A percentile compares a stretch with the other conserved stretches of the same genome.
phyloP scores from a whole-genome alignment of 2,797 vertebrate species.

The Loris lydekkerianus region DNA sequence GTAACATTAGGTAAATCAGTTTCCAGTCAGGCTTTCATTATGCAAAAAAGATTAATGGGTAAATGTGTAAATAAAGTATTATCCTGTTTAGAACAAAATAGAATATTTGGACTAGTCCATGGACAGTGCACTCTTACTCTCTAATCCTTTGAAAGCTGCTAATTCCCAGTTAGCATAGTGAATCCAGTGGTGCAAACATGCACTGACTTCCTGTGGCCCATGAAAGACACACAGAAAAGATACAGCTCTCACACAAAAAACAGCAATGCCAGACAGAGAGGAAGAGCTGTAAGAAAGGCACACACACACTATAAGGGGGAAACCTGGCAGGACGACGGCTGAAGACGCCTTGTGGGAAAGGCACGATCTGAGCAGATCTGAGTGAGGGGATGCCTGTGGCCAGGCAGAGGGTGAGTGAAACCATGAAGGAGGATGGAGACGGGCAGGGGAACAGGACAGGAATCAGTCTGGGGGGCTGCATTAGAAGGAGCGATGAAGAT shows the following conservation, averaged over 20 bases:
- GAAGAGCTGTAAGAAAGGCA: neutral
- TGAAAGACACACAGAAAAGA: neutral
- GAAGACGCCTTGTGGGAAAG: neutral
- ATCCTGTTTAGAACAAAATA: neutral
- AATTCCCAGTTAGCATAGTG: neutral
- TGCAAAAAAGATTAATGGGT: neutral
- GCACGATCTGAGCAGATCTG: neutral
- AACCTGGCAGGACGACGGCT: neutral
- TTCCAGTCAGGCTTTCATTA: slow-evolving; percentile 7
- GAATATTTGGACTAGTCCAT: neutral
- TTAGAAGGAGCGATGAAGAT: neutral
- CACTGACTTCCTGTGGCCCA: neutral
- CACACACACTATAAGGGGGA: neutral
- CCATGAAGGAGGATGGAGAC: neutral
- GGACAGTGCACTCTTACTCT: neutral
- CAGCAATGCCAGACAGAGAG: too few relatives aligned
- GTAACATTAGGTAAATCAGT: neutral
- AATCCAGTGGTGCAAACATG: neutral
- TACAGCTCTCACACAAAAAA: neutral
- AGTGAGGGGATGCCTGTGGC: neutral
- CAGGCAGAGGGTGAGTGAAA: neutral
- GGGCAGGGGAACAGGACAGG: neutral
- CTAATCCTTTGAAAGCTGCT: neutral
- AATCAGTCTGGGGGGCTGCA: too few relatives aligned
- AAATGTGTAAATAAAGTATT: neutral